A percentile compares a stretch with the other conserved stretches of the same genome.
phyloP scores from a whole-genome alignment of 2,113 vertebrate species.

The Oryzias woworae region DNA sequence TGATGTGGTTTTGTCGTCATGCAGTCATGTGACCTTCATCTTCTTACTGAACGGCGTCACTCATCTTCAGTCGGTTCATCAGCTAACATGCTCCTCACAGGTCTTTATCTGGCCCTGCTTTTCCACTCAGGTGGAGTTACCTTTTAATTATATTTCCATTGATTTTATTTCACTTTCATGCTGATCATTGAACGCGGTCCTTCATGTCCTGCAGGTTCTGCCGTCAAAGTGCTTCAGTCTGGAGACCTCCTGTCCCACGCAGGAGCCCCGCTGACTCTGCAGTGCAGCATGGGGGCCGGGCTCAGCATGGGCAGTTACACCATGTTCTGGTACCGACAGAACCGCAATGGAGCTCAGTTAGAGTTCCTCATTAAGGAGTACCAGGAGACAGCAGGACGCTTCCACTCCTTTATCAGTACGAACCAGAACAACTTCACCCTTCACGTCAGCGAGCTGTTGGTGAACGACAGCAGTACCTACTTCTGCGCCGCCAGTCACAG shows the following conservation, averaged over 20 bases:
- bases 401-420: constrained; percentile 2
- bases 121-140: constrained; percentile 31
- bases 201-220: constrained; percentile 36
- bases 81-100: constrained; percentile 24
- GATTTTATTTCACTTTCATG: not conserved
- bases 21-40: constrained; percentile 18
- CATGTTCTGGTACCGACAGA: constrained; percentile 70
- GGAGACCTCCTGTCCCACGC: not conserved
- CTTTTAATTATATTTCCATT: not conserved
- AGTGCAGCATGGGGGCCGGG: constrained; percentile 49
- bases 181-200: not conserved
- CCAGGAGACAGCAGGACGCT: not conserved
- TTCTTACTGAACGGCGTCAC: constrained; percentile 2
- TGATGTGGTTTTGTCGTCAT: not conserved
- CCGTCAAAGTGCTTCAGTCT: constrained; percentile 48
- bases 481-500: constrained; percentile 72
- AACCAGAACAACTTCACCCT: constrained; percentile 58
- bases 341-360: constrained; percentile 11
- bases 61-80: not conserved
- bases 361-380: constrained; percentile 57
- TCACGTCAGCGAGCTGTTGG: constrained; percentile 10
- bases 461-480: constrained; percentile 59
- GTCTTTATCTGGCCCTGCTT: constrained; percentile 17
- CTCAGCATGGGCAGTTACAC: constrained; percentile 53
- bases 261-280: constrained; percentile 20